Conservation (phyloP, 2,888 invertebrate genomes). For the Erynnis tages region DNA sequence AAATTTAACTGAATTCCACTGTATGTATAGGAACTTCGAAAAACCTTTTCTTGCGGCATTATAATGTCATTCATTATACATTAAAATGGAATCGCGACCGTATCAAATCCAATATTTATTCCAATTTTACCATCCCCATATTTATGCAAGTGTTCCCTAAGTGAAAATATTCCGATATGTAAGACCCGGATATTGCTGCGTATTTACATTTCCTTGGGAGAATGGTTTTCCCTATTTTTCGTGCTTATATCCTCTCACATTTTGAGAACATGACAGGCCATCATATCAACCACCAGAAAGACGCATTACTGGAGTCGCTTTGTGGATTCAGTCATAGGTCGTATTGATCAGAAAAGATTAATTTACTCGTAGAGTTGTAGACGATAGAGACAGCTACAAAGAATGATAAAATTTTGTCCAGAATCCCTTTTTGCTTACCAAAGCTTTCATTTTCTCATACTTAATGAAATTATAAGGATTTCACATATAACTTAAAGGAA, state of each 20-base stretch:
- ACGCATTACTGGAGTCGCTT: too few species aligned
- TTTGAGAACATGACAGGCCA: conserved; percentile 3
- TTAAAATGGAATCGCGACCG: conserved; percentile 17
- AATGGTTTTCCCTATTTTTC: conserved; percentile 27
- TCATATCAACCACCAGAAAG: too few species aligned
- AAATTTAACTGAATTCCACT: neutral
- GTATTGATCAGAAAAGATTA: too few species aligned
- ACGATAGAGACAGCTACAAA: too few species aligned
- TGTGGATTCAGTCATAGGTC: too few species aligned
- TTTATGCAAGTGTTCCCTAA: conserved; percentile 21
- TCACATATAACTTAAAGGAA: too few species aligned
- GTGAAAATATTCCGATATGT: conserved; percentile 21
- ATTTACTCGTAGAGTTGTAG: too few species aligned
- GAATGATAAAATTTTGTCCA: too few species aligned
- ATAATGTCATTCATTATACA: conserved; percentile 21
- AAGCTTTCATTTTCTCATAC: too few species aligned
- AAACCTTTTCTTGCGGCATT: neutral
- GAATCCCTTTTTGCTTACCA: too few species aligned
- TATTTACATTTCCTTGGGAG: conserved; percentile 28
- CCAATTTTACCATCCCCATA: conserved; percentile 11
- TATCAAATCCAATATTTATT: conserved; percentile 19
- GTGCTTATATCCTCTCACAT: conserved; percentile 5
- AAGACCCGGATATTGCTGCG: conserved; percentile 22
- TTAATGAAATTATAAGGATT: too few species aligned
- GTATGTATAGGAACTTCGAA: neutral